Evolutionary conservation across 2,797 vertebrate genomes (phyloP).

Genomic region (Bryconaethiops microstoma): DNA sequence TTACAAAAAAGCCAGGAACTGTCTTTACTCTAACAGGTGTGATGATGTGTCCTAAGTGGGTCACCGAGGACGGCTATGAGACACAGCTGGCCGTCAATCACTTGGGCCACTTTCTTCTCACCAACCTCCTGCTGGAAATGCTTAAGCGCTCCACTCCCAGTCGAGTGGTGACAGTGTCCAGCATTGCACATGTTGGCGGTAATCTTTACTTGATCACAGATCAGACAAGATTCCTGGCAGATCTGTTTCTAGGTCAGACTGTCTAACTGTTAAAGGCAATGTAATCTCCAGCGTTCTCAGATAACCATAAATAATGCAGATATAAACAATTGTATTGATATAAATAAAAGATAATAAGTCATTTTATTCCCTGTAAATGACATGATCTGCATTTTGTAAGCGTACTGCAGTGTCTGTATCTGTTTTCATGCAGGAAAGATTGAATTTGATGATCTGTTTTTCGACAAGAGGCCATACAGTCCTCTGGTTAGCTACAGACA

Average conservation of each 20-base stretch:
- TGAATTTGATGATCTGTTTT: constrained; percentile 75
- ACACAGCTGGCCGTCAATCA: constrained; percentile 81
- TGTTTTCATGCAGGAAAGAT: constrained; percentile 68
- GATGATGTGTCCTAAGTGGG: constrained; percentile 80
- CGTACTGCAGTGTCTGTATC: neutral
- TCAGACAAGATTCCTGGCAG: neutral
- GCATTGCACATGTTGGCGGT: constrained; percentile 76
- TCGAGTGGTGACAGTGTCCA: constrained; percentile 75
- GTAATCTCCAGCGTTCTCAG: neutral
- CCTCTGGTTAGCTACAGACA: constrained; percentile 74
- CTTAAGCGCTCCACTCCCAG: constrained; percentile 74
- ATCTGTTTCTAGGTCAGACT: constrained; percentile 1
- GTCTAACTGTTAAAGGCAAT: neutral
- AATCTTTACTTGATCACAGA: constrained; percentile 38
- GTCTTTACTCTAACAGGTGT: constrained; percentile 67
- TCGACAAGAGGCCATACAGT: constrained; percentile 66
- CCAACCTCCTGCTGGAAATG: constrained; percentile 72
- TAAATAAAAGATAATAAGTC: too few relatives aligned
- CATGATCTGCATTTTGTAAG: neutral
- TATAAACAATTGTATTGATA: neutral
- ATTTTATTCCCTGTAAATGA: neutral
- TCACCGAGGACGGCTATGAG: constrained; percentile 79
- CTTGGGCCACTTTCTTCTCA: constrained; percentile 79
- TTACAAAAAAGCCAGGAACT: too few relatives aligned
- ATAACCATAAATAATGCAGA: neutral